Base-by-base conservation (phyloP, 1,140 invertebrate species). In the Pogonomyrmex barbatus region DNA sequence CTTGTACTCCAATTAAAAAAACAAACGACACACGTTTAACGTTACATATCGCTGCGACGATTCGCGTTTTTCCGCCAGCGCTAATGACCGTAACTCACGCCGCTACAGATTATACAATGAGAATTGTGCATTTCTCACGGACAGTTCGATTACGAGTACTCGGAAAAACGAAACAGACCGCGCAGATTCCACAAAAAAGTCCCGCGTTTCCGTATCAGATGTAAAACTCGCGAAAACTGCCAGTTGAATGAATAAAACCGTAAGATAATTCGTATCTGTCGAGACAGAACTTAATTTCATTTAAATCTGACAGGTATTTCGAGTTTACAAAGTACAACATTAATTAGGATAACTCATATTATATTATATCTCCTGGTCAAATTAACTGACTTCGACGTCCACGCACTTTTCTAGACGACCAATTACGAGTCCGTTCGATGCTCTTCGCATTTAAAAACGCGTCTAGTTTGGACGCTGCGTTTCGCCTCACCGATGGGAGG, bases 401-500 rank as follows among this genome's bases (percentile, higher is more conserved):
- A 33, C 12, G 17, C 14, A 62, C 77, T 42, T 65, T 45, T 8
- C n/a, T 47, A 3, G 14, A 65, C 24, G 9, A 33, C n/a, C 36
- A 39, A 54, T 65, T 63, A 78, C 42, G 39, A 78, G 65, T 45
- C 42, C 73, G 79, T 73, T 77, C 79, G 70, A 52, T 83, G 60
- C 75, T 87, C 62, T 30, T 75, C 62, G 45, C 45, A 14, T 81
- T 65, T 75, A 33, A 77, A 88, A 88, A 65, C 88, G 73, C 52
- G 58, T 82, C 45, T 17, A 58, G 9, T 24, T 82, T 24, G 47
- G 36, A 79, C 24, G 52, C 73, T 42, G 81, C 70, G 54, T 60
- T 79, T 79, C 52, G 81, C 87, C 60, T 82, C 86, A 65, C 70
- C 70, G 68, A 67, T 87, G 82, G 87, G 73, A 86, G 75, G 60